Base-by-base conservation (phyloP, 2,797 vertebrate species). In the Acanthiza pusilla region DNA sequence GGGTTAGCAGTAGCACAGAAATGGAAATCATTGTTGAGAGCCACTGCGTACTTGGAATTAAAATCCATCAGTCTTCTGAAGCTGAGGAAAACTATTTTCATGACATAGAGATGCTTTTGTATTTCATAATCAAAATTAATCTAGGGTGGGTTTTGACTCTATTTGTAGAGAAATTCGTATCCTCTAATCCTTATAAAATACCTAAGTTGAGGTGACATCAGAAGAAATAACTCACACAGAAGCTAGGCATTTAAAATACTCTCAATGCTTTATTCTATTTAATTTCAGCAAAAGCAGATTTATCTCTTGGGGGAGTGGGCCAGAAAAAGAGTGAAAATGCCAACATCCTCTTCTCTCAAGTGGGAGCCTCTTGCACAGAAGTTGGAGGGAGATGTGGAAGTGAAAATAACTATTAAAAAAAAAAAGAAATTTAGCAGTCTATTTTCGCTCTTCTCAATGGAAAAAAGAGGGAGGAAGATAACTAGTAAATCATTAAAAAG, bases 11-110 rank as follows among this genome's bases (percentile, higher is more conserved):
- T 96, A 97, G 91, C 89, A 96, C 55, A 95, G 94, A 98, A 97
- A 97, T 97, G 97, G 97, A 98, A 98, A 97, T 98, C 97, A 96
- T 96, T 97, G 96, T 97, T 94, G 94, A 97, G 96, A 96, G 96
- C 95, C 93, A 95, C 86, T 84, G 91, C 50, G 14, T 94, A 96
- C 94, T 96, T 97, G 96, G 95, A 98, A 97, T 98, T 98, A 97
- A 98, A 98, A 97, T 95, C 97, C 95, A 97, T 98, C 96, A 96
- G 88, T 97, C 97, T 97, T 96, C 95, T 47, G n/a, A 93, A 96
- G 93, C 70, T 53, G 85, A 97, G 86, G 95, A 91, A 88, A 96
- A 91, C 15, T 9, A 75, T 92, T 96, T 95, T 89, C 89, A 89
- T 83, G 91, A 86, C 91, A 91, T 85, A 94, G 79, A 95, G 96